These are phyloP conservation scores for Laupala kohalensis DNA, from an alignment of 1,140 invertebrate species.

Conservation along the genomic window DNA sequence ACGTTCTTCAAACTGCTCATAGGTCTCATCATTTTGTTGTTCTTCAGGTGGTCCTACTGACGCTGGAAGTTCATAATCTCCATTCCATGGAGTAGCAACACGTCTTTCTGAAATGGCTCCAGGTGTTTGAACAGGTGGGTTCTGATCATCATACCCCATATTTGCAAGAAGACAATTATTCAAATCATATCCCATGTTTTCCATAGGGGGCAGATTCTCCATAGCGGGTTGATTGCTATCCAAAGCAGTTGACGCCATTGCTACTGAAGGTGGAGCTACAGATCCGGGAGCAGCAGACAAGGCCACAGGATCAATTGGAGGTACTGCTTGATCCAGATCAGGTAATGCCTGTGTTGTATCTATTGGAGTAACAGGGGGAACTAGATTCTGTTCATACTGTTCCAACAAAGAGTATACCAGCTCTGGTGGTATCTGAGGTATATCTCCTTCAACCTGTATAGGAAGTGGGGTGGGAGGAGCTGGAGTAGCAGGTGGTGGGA, in stretches of 20 bases:
- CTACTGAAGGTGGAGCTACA: not conserved
- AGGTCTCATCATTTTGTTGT: constrained; percentile 77
- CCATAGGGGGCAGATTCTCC: constrained; percentile 38
- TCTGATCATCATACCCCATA: constrained; percentile 61
- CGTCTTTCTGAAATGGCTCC: constrained; percentile 46
- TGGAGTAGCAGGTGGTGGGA: constrained; percentile 16
- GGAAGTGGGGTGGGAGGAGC: constrained; percentile 16
- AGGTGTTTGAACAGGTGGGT: constrained; percentile 45
- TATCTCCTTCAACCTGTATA: constrained; percentile 22
- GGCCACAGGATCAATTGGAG: not conserved
- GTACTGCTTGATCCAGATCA: not conserved
- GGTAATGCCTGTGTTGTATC: not conserved
- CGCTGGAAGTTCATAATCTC: constrained; percentile 72
- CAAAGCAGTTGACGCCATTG: not conserved
- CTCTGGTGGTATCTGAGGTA: constrained; percentile 36
- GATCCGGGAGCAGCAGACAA: not conserved
- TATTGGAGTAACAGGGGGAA: constrained; percentile 23
- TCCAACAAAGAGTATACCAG: constrained; percentile 25
- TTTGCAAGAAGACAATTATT: constrained; percentile 39
- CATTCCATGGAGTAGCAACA: constrained; percentile 55
- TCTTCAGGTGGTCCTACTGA: constrained; percentile 70
- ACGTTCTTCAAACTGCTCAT: constrained; percentile 90
- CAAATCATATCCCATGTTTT: constrained; percentile 53
- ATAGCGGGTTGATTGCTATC: not conserved
- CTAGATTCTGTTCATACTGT: constrained; percentile 14